phyloP scores from a whole-genome alignment of 2,113 vertebrate genomes.

The Fregetta grallaria region DNA sequence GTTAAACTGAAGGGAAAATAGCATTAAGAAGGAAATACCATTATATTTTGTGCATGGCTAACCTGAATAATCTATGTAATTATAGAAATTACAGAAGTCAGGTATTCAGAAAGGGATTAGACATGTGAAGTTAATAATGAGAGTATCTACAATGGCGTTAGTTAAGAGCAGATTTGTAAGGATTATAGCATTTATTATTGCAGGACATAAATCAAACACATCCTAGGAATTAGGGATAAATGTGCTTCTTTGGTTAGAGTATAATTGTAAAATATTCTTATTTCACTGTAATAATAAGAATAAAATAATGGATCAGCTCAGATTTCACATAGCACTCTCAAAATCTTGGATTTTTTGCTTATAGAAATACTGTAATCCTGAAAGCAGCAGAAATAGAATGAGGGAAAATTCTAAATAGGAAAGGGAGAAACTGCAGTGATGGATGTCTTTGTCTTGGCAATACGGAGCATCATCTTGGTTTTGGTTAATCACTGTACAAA shows the following conservation, averaged over 20 bases:
- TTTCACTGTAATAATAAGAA: background rate
- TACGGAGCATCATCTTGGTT: conserved; percentile 17
- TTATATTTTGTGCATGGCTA: background rate
- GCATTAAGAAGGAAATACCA: background rate
- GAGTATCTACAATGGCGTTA: background rate
- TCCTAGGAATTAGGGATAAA: background rate
- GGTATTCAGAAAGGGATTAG: background rate
- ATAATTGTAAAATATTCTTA: background rate
- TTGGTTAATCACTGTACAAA: conserved; percentile 54
- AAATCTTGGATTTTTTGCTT: background rate
- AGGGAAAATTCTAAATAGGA: background rate
- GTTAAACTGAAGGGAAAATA: background rate
- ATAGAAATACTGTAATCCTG: background rate
- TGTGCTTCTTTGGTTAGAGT: background rate
- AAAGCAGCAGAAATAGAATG: background rate
- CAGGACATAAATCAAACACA: background rate
- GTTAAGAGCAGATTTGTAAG: background rate
- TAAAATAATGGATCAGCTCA: background rate
- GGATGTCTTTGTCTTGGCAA: conserved; percentile 48
- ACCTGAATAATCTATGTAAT: background rate
- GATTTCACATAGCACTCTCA: background rate
- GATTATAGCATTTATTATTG: background rate
- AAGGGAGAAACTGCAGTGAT: background rate
- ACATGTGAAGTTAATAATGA: background rate
- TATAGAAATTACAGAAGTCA: background rate